Percentiles rank a stretch among this genome's conserved stretches.
Evolutionary conservation across 1,140 invertebrate genomes (phyloP).

Genomic region (Archegozetes longisetosus): DNA sequence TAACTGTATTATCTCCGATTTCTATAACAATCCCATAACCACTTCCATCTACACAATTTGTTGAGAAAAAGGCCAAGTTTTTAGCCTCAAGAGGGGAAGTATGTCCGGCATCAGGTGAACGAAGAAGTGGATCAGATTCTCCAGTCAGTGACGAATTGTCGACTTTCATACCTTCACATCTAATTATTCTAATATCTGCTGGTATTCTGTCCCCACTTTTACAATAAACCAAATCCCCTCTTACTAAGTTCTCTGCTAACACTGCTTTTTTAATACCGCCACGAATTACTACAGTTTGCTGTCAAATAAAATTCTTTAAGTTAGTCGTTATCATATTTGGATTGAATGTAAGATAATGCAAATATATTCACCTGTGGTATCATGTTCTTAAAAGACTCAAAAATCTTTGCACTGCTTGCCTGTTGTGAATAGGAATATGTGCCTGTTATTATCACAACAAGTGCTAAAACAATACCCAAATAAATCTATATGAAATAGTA

Average conservation of each 20-base stretch:
- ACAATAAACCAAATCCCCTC: constrained; percentile 65
- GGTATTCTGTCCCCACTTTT: constrained; percentile 51
- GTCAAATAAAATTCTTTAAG: constrained; percentile 25
- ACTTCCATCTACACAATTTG: constrained; percentile 42
- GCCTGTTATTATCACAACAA: constrained; percentile 28
- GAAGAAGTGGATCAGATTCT: constrained; percentile 47
- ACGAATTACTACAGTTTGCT: constrained; percentile 77
- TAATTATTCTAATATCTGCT: constrained; percentile 4
- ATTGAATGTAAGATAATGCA: too few relatives aligned
- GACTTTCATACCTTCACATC: constrained; percentile 12
- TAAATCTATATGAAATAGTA: not conserved
- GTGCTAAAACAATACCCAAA: constrained; percentile 25
- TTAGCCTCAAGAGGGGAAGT: constrained; percentile 42
- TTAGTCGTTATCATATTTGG: too few relatives aligned
- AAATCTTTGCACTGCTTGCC: constrained; percentile 24
- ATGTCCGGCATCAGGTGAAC: constrained; percentile 23
- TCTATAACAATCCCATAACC: constrained; percentile 85
- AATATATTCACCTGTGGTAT: constrained; percentile 38
- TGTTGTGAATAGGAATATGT: constrained; percentile 29
- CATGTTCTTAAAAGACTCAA: constrained; percentile 21
- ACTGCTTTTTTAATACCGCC: constrained; percentile 81
- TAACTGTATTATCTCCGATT: constrained; percentile 90
- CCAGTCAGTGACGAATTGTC: constrained; percentile 61
- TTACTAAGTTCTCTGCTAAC: constrained; percentile 47
- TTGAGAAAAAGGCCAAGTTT: constrained; percentile 55